Conservation (phyloP, 2,888 invertebrate genomes). For the Clitarchus hookeri region DNA sequence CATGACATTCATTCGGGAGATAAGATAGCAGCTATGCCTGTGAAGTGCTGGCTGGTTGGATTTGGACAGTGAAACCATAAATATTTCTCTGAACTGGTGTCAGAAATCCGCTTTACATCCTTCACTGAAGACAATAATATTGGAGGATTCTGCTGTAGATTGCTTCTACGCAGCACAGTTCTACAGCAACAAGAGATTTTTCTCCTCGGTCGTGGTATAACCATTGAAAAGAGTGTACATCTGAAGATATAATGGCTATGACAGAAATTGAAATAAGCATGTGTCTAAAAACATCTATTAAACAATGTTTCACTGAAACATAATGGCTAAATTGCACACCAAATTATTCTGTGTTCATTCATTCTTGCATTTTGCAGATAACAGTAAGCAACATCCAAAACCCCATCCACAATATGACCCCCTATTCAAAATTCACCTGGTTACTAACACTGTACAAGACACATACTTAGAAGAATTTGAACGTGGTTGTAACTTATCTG, state of each 20-base stretch:
- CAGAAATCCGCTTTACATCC: background rate
- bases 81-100: background rate
- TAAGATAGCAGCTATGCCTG: no score
- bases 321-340: background rate
- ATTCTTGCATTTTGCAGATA: background rate
- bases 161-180: background rate
- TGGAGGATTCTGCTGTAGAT: background rate
- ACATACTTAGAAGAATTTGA: background rate
- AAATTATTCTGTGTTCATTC: background rate
- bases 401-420: background rate
- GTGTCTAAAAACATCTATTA: background rate
- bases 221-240: background rate
- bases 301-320: background rate
- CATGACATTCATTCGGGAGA: no score
- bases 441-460: background rate
- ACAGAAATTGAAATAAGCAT: background rate
- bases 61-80: background rate
- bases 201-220: background rate
- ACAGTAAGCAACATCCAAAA: background rate
- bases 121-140: background rate
- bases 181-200: background rate
- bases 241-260: conserved; percentile 5
- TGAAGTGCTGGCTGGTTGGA: no score
- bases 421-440: background rate
- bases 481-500: background rate